These are phyloP conservation scores for Trachurus trachurus DNA, from an alignment of 2,797 vertebrate species.

Conservation along the genomic window DNA sequence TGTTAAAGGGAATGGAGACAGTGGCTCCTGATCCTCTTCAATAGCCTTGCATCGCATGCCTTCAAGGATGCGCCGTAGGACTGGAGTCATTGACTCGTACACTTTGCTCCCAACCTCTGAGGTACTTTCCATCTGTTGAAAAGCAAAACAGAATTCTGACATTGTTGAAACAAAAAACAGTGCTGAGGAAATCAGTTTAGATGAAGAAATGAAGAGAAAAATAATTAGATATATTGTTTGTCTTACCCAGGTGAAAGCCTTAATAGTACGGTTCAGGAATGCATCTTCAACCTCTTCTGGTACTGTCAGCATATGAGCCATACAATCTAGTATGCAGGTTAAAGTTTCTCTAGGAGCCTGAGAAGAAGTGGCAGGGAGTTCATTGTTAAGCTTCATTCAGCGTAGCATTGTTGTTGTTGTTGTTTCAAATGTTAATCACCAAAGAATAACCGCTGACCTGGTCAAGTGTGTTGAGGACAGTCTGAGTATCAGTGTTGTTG, in stretches of 20 bases:
- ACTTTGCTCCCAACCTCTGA: slow-evolving; percentile 84
- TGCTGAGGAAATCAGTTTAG: neutral
- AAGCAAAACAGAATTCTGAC: slow-evolving; percentile 13
- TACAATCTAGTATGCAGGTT: slow-evolving; percentile 91
- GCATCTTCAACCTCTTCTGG: slow-evolving; percentile 90
- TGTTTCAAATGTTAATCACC: neutral
- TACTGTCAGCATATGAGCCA: slow-evolving; percentile 87
- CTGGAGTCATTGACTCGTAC: slow-evolving; percentile 85
- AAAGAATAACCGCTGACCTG: slow-evolving; percentile 82
- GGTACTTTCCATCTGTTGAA: slow-evolving; percentile 83
- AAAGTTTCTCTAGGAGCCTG: slow-evolving; percentile 92
- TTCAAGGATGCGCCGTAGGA: slow-evolving; percentile 87
- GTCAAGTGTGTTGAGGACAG: slow-evolving; percentile 85
- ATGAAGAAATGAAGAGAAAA: neutral
- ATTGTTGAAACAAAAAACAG: slow-evolving; percentile 3
- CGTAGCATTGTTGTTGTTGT: neutral
- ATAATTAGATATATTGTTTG: neutral
- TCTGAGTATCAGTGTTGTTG: slow-evolving; percentile 78
- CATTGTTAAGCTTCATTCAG: neutral
- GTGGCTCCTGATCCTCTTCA: slow-evolving; percentile 34
- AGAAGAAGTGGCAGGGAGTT: slow-evolving; percentile 24
- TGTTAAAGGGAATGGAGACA: neutral
- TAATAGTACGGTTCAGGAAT: slow-evolving; percentile 89
- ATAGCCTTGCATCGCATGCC: slow-evolving; percentile 82
- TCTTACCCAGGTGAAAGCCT: slow-evolving; percentile 94